Evolutionary conservation across 2,888 invertebrate genomes (phyloP).

Genomic region (Tenthredo notha): DNA sequence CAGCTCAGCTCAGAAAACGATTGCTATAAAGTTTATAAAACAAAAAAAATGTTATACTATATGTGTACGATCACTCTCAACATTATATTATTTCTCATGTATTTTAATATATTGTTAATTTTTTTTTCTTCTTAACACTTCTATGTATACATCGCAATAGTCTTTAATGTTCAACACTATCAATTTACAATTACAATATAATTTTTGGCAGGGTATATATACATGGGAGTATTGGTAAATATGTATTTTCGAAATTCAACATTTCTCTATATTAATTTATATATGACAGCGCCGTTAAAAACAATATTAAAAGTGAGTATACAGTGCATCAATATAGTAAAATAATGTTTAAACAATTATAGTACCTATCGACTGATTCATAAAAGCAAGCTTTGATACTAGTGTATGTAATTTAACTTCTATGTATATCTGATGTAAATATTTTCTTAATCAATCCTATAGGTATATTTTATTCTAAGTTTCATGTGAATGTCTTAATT

Average conservation of each 20-base stretch:
- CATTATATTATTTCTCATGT: conserved; percentile 23
- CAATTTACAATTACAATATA: conserved; percentile 46
- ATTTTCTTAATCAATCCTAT: background rate
- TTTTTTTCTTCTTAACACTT: background rate
- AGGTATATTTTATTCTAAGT: background rate
- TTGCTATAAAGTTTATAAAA: conserved; percentile 21
- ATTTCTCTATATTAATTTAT: conserved; percentile 9
- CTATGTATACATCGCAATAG: conserved; percentile 43
- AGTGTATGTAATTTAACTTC: conserved; percentile 15
- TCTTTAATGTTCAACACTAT: conserved; percentile 27
- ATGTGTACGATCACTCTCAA: conserved; percentile 8
- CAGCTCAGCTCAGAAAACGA: background rate
- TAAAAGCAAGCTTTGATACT: conserved; percentile 41
- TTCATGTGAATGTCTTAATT: conserved; percentile 33
- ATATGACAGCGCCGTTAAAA: background rate
- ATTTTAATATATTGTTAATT: conserved; percentile 11
- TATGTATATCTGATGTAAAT: conserved; percentile 35
- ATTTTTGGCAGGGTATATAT: conserved; percentile 32
- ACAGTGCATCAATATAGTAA: conserved; percentile 15
- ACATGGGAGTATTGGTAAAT: conserved; percentile 39
- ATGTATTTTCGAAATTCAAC: conserved; percentile 7
- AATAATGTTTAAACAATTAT: conserved; percentile 19
- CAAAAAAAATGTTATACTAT: background rate
- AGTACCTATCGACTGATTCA: conserved; percentile 18
- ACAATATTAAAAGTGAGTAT: conserved; percentile 18